Percentiles rank a stretch among this genome's conserved stretches.
phyloP scores from a whole-genome alignment of 2,888 invertebrate genomes.

The Punctoribates punctum region DNA sequence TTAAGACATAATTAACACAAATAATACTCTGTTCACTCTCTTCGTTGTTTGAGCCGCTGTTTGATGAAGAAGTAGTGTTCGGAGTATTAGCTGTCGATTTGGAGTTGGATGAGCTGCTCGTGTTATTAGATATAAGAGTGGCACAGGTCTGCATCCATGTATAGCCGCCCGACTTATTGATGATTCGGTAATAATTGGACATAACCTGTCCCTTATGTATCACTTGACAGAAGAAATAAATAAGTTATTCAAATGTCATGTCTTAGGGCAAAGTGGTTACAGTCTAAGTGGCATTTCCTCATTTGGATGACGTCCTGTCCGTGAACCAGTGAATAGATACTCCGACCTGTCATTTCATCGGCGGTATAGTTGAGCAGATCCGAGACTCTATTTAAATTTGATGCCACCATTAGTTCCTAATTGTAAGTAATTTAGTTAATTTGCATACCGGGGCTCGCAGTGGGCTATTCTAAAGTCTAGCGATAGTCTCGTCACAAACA shows the following conservation, averaged over 20 bases:
- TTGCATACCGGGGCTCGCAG: constrained; percentile 84
- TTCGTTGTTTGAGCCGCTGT: constrained; percentile 56
- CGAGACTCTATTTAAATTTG: constrained; percentile 36
- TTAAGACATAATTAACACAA: constrained; percentile 90
- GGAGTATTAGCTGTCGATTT: neutral
- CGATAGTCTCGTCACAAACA: constrained; percentile 88
- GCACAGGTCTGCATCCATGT: constrained; percentile 97
- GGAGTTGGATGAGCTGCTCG: constrained; percentile 52
- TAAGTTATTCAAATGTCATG: neutral
- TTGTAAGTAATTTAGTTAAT: neutral
- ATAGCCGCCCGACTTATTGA: constrained; percentile 94
- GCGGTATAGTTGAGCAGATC: constrained; percentile 88
- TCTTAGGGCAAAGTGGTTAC: constrained; percentile 65
- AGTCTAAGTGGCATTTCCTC: constrained; percentile 88
- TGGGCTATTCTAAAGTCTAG: constrained; percentile 95
- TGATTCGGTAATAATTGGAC: constrained; percentile 90
- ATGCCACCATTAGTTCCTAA: too few species aligned
- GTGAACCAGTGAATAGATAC: constrained; percentile 88
- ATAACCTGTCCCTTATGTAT: constrained; percentile 94
- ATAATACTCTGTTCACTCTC: constrained; percentile 96
- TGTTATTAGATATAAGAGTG: constrained; percentile 89
- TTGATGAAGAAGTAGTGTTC: neutral
- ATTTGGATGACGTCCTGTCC: constrained; percentile 91
- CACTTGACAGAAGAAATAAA: constrained; percentile 62
- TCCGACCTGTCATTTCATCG: constrained; percentile 88